phyloP scores from a whole-genome alignment of 2,888 invertebrate genomes.

The Oscheius sp. region DNA sequence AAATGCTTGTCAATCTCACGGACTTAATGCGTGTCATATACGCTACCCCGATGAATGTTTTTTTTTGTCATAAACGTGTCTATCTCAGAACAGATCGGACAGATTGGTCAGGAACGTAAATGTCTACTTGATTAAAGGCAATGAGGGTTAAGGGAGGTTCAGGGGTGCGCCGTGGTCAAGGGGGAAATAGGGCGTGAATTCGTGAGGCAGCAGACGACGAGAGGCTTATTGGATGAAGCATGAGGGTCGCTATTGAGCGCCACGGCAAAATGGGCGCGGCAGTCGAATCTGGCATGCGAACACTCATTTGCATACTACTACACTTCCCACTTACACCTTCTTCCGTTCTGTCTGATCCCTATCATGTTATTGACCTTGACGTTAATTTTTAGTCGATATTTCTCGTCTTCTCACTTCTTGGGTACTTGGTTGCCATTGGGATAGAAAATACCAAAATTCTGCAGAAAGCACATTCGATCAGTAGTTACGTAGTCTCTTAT shows the following conservation, averaged over 20 bases:
- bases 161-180: conserved; percentile 28
- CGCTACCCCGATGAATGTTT: conserved; percentile 6
- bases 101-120: neutral
- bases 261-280: conserved; percentile 37
- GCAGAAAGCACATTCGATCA: neutral
- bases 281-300: conserved; percentile 37
- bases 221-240: conserved; percentile 45
- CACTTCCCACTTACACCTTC: conserved; percentile 30
- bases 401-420: neutral
- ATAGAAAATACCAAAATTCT: neutral
- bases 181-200: conserved; percentile 32
- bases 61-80: neutral
- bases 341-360: neutral
- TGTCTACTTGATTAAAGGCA: conserved; percentile 38
- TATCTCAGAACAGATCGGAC: neutral
- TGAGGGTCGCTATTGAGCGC: conserved; percentile 41
- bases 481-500: neutral
- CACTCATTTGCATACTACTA: conserved; percentile 38
- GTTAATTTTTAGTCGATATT: neutral
- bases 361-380: neutral
- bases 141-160: conserved; percentile 39
- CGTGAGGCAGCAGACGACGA: conserved; percentile 37
- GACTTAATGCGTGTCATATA: conserved; percentile 22
- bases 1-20: conserved; percentile 4
- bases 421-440: neutral